Evolutionary conservation across 2,888 invertebrate species (phyloP), one percentile per base, ranked within the genome.

Genomic region (Arctia plantaginis): DNA sequence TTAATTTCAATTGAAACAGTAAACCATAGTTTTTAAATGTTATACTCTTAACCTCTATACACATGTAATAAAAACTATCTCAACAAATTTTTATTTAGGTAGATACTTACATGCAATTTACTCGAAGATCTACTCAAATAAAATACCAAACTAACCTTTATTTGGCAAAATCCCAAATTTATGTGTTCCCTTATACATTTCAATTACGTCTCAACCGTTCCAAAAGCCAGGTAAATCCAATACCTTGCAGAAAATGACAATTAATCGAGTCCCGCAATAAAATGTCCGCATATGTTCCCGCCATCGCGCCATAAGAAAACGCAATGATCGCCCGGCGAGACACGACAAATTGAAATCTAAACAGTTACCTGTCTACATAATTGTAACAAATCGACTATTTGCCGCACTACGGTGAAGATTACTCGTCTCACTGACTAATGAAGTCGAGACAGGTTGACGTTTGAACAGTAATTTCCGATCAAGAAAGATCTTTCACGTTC

Each of bases 321-420:
- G 75, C 75, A 82, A 81, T 84, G 83, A 78, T 74, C 44, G 70
- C 51, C 35, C 41, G 64, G 65, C 66, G 47, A 47, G 39, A 75
- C 71, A 55, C 39, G 44, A 73, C 78, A 85, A 82, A 85, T 85
- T 81, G 84, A 77, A 78, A 81, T 72, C 80, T 75, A 76, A 85
- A 80, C 71, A 78, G 77, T 80, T 69, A 66, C 69, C 77, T 77
- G 85, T 80, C 85, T 30, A 30, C 62, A 75, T 86, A 82, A 86
- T 86, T 83, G 86, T 82, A 79, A 86, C 82, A 82, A 80, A 86
- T 85, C 51, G 85, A 73, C 62, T 51, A 27, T 68, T 69, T 72
- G 71, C 59, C 35, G 33, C 71, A 62, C 59, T 59, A 27, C 69
- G 69, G 76, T 6, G 51, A 67, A 76, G 73, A 85, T 85, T 84